Base-by-base conservation (phyloP, 1,140 invertebrate species). In the Drosophila burlai region DNA sequence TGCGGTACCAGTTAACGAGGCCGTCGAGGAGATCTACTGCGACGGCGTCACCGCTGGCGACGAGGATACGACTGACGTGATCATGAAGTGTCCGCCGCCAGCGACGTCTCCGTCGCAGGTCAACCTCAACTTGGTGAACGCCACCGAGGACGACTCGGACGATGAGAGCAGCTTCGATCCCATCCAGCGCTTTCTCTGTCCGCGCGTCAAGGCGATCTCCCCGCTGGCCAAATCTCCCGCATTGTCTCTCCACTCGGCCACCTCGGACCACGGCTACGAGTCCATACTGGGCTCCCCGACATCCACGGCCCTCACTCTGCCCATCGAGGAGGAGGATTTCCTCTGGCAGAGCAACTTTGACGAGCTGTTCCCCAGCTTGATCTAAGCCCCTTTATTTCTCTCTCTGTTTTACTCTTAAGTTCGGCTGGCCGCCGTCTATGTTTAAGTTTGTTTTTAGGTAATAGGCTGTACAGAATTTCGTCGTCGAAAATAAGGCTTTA, bases 191-290 rank as follows among this genome's bases (percentile, higher is more conserved):
- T 95, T 92, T 58, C 79, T 92, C 8, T 69, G 69, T 21, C 91
- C 91, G 34, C 81, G 83, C n/a, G 92, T 47, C 77, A 85, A 91
- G 90, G 72, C 86, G 29, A 83, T 91, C 46, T 91, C 89, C 29
- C 91, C 91, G 36, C 57, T 92, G 36, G 77, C 80, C 9, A 92
- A 92, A 76, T 92, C 91, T 24, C 91, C 91, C n/a, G 78, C 87
- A 11, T 66, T 71, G 21, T 92, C 91, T 11, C 61, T 92, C 26
- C 87, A 86, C 57, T 92, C 91, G 15, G 81, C 68, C 49, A 82
- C 93, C 49, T 94, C 94, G n/a, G 94, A 95, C 74, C 93, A 94
- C 42, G 94, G 94, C n/a, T 95, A 95, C 64, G 94, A 95, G 81
- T 95, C 94, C 4, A 86, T 95, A 11, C 76, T 92, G 54, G 93